Percentiles rank a stretch among this genome's conserved stretches.
phyloP scores from a whole-genome alignment of 92 coral and sea anemone species.

The Epizoanthus fatuus region DNA sequence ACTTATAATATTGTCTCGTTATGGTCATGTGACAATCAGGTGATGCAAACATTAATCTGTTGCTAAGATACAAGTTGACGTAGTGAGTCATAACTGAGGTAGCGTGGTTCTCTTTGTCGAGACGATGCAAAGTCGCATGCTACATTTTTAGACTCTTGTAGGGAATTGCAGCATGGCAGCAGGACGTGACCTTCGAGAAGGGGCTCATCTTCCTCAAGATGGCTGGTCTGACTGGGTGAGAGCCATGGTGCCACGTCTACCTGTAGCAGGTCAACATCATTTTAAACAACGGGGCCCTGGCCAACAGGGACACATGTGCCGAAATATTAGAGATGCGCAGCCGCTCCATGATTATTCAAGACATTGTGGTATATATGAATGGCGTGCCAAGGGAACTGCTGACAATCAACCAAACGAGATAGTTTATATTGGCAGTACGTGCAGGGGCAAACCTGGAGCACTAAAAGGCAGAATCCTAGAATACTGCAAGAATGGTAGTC shows the following conservation, averaged over 20 bases:
- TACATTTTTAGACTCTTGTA: no score
- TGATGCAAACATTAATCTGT: no score
- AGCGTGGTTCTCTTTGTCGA: no score
- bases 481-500: constrained; percentile 61
- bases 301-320: constrained; percentile 34
- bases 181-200: not conserved
- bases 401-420: constrained; percentile 12
- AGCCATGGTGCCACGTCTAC: constrained; percentile 45
- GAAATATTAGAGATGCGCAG: not conserved
- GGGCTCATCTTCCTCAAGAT: not conserved
- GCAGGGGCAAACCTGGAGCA: constrained; percentile 56
- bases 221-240: constrained; percentile 49
- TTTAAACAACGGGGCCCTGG: not conserved
- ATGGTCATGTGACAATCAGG: no score
- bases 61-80: no score
- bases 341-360: not conserved
- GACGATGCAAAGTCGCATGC: no score
- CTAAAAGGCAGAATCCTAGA: constrained; percentile 49
- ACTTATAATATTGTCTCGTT: no score
- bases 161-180: no score
- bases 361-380: constrained; percentile 79
- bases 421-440: constrained; percentile 82
- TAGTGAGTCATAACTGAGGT: no score
- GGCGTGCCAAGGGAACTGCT: constrained; percentile 48
- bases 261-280: not conserved